phyloP scores from a whole-genome alignment of 2,797 vertebrate genomes.

The Anabas testudineus region DNA sequence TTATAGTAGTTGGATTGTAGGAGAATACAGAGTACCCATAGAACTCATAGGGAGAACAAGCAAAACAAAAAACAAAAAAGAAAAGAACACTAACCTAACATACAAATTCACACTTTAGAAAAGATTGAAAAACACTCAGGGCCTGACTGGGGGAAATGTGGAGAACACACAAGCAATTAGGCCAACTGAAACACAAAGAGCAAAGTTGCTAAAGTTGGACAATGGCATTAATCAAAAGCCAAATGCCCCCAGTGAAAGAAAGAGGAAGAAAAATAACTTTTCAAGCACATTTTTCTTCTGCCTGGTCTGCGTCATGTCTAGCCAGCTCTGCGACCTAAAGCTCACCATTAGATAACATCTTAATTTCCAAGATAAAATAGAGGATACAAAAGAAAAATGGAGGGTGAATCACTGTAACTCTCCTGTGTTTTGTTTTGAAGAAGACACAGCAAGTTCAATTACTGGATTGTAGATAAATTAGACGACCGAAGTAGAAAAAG shows the following conservation, averaged over 20 bases:
- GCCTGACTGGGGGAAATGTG: conserved; percentile 45
- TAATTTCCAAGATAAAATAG: conserved; percentile 64
- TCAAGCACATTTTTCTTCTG: conserved; percentile 68
- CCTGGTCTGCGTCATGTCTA: conserved; percentile 46
- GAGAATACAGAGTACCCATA: no score
- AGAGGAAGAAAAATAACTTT: conserved; percentile 38
- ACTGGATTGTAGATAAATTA: conserved; percentile 72
- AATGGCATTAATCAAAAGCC: conserved; percentile 63
- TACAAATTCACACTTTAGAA: conserved; percentile 42
- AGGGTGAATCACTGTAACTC: conserved; percentile 46
- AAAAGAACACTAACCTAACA: no score
- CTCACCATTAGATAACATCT: conserved; percentile 74
- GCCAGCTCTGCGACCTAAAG: conserved; percentile 61
- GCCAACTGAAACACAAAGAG: conserved; percentile 41
- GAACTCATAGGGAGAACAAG: not conserved
- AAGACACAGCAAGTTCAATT: conserved; percentile 63
- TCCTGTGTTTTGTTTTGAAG: conserved; percentile 53
- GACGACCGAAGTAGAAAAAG: conserved; percentile 22
- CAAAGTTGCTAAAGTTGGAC: conserved; percentile 60
- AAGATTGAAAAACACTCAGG: conserved; percentile 53
- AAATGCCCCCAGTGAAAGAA: conserved; percentile 46
- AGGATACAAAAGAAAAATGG: conserved; percentile 29
- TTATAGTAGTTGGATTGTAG: no score
- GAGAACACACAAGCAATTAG: conserved; percentile 57
- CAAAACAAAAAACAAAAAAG: conserved; percentile 17